Evolutionary conservation across 2,888 invertebrate genomes (phyloP), one percentile per base, ranked within the genome.

Genomic region (Volucella inanis): DNA sequence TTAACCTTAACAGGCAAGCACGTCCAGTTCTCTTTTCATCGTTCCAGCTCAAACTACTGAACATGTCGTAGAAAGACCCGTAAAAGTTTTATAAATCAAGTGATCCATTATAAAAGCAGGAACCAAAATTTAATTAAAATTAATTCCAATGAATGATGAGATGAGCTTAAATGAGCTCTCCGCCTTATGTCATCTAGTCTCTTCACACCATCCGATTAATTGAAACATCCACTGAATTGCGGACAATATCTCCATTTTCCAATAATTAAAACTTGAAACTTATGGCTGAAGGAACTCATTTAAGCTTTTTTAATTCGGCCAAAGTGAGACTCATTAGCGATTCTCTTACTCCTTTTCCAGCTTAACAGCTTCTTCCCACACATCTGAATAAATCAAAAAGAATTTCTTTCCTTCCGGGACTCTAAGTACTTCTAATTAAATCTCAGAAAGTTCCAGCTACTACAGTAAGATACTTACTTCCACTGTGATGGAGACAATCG

Each of bases 391-490:
- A n/a, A 8, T 1, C 41, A 3, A 11, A 11, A 57, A 10, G 3
- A 18, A 67, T 54, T 54, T 67, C 31, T 10, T 22, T 38, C 64
- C 50, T 10, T 18, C 38, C 6, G 3, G 6, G 18, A 41, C 9
- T n/a, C 12, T 43, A 31, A 50, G 14, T 41, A 31, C 52, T 14
- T 41, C 39, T 67, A 79, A 79, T 72, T 72, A 72, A 79, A 61
- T 68, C 54, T 54, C 49, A 22, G 45, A 54, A 68, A 70, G 14
- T 55, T 70, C 49, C 4, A 74, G 62, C 67, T 55, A 14, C 55
- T n/a, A 22, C 65, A 55, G 38, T 70, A n/a, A 54, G 70, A 45
- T 47, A 76, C 81, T 65, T 76, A 71, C 31, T 81, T 70, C 62
- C 59, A 59, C 64, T 38, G 31, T 59, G 57, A 50, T 65, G 39